Conservation (phyloP, 1,140 invertebrate genomes). For the Hermetia illucens region DNA sequence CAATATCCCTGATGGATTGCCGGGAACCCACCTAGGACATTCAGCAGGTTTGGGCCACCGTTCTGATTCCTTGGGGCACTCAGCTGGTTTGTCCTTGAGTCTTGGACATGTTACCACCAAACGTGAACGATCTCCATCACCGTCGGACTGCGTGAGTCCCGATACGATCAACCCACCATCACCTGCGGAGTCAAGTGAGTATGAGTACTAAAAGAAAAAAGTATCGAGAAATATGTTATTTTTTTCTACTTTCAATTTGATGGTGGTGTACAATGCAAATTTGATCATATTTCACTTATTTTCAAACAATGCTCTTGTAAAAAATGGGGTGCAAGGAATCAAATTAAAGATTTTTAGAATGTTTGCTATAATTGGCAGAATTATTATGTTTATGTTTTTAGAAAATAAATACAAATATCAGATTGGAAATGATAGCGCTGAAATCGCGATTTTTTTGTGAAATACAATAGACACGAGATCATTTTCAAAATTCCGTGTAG, state of each 20-base stretch:
- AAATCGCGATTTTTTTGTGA: too few relatives aligned
- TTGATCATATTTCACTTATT: too few relatives aligned
- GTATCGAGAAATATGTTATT: too few relatives aligned
- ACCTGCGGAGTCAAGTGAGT: conserved; percentile 73
- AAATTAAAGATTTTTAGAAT: too few relatives aligned
- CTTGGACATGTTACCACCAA: conserved; percentile 45
- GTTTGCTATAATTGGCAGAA: too few relatives aligned
- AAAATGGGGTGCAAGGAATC: too few relatives aligned
- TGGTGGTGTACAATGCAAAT: too few relatives aligned
- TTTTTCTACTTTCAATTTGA: too few relatives aligned
- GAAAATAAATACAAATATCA: background rate
- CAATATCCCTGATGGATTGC: conserved; percentile 66
- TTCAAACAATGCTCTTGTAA: too few relatives aligned
- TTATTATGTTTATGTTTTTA: too few relatives aligned
- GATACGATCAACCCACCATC: conserved; percentile 74
- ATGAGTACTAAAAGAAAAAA: conserved; percentile 10
- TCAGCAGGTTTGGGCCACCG: conserved; percentile 28
- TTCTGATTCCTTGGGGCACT: conserved; percentile 35
- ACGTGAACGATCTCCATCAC: conserved; percentile 65
- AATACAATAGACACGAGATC: too few relatives aligned
- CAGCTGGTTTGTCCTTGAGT: conserved; percentile 37
- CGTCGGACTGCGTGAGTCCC: conserved; percentile 70
- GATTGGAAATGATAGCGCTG: background rate
- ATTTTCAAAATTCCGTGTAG: too few relatives aligned
- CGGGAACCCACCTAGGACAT: conserved; percentile 42